Evolutionary conservation across 2,888 invertebrate species (phyloP).

Genomic region (Pachliopta kotzebuea): DNA sequence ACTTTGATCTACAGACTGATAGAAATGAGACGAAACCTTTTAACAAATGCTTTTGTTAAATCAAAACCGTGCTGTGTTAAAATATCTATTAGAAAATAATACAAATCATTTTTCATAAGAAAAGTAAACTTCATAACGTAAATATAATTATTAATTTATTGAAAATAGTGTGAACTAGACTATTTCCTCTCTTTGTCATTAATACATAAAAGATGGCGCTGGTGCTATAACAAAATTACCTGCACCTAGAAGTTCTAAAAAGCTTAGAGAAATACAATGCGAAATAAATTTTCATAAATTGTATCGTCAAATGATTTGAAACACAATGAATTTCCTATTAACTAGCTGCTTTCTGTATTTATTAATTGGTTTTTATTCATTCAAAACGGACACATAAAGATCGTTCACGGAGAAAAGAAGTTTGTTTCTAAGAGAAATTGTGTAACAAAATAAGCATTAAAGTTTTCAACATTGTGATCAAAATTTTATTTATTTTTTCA

Average conservation of each 20-base stretch:
- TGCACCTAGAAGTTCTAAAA: neutral
- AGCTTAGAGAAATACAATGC: neutral
- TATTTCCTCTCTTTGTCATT: neutral
- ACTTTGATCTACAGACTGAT: constrained; percentile 52
- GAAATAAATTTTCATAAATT: no score
- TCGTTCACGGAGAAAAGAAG: no score
- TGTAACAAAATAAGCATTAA: no score
- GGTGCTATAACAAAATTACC: neutral
- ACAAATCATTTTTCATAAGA: neutral
- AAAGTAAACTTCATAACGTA: neutral
- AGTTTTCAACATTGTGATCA: no score
- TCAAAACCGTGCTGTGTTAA: neutral
- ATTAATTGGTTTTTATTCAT: no score
- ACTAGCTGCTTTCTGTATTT: no score
- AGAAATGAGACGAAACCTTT: constrained; percentile 37
- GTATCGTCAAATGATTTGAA: no score
- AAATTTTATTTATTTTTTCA: no score
- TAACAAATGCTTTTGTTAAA: neutral
- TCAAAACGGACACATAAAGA: no score
- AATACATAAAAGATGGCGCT: constrained; percentile 29
- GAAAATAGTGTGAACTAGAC: neutral
- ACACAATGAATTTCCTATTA: no score
- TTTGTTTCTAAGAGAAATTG: no score
- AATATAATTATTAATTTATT: neutral
- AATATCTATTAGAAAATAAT: neutral